phyloP scores from a whole-genome alignment of 2,888 invertebrate species.

The Metallyticus violacea region DNA sequence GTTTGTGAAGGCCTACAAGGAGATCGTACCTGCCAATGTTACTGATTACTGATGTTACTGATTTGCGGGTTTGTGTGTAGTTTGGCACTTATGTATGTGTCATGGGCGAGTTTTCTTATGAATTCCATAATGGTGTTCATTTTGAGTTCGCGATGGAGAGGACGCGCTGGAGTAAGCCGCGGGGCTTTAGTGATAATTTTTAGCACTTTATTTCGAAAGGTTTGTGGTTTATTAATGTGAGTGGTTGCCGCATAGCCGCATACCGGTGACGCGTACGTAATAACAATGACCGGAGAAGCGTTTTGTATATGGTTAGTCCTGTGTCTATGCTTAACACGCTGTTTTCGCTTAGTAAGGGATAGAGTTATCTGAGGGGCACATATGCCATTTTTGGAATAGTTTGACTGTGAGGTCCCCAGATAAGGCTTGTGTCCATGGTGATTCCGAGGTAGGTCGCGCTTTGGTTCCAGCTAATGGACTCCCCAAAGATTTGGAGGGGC shows the following conservation, averaged over 20 bases:
- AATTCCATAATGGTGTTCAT: neutral
- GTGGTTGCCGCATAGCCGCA: too few relatives aligned
- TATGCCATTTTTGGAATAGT: neutral
- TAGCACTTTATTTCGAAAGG: neutral
- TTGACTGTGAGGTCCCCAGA: neutral
- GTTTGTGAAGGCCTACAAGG: too few relatives aligned
- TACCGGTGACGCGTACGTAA: neutral
- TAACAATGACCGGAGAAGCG: neutral
- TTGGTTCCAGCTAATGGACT: neutral
- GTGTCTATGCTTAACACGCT: neutral
- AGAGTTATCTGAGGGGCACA: neutral
- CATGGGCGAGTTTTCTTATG: neutral
- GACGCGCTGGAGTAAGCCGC: neutral
- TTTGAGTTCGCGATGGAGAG: neutral
- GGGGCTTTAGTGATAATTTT: neutral
- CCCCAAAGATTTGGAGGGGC: neutral
- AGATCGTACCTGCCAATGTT: too few relatives aligned
- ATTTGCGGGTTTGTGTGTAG: too few relatives aligned
- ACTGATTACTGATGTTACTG: too few relatives aligned
- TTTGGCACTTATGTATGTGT: too few relatives aligned
- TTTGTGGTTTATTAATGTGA: neutral
- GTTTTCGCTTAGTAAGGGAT: neutral
- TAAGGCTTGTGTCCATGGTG: neutral
- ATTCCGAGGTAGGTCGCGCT: neutral
- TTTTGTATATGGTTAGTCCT: neutral